These are phyloP conservation scores for Ctenopoma kingsleyae DNA, from an alignment of 2,797 vertebrate genomes.

Conservation along the genomic window DNA sequence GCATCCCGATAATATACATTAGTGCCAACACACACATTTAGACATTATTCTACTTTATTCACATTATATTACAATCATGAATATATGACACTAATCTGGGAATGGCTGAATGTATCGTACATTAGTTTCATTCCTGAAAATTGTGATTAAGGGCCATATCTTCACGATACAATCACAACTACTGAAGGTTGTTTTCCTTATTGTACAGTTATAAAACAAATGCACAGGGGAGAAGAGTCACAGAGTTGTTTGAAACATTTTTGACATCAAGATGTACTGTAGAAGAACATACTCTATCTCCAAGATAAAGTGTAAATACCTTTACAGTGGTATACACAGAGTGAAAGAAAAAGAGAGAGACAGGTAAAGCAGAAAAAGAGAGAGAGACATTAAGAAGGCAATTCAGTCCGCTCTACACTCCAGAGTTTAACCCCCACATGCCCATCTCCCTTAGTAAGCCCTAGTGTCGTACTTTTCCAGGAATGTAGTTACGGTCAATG, in stretches of 20 bases:
- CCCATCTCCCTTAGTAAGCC: constrained; percentile 65
- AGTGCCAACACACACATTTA: constrained; percentile 46
- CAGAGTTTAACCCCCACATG: constrained; percentile 44
- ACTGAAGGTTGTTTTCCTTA: constrained; percentile 27
- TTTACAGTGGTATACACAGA: constrained; percentile 51
- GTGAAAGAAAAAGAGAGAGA: constrained; percentile 62
- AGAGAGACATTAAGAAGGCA: constrained; percentile 47
- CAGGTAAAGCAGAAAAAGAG: constrained; percentile 36
- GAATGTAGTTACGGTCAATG: constrained; percentile 95
- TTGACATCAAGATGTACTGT: constrained; percentile 34
- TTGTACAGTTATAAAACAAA: constrained; percentile 65
- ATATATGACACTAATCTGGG: constrained; percentile 43
- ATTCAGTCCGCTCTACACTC: constrained; percentile 43
- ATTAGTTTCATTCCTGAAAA: constrained; percentile 31
- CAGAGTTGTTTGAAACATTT: constrained; percentile 33
- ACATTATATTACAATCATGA: constrained; percentile 73
- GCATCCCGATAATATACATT: constrained; percentile 53
- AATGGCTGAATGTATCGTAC: constrained; percentile 32
- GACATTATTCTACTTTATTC: constrained; percentile 74
- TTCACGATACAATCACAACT: constrained; percentile 40
- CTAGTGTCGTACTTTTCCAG: constrained; percentile 99
- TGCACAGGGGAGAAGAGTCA: constrained; percentile 38
- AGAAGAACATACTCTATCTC: constrained; percentile 34
- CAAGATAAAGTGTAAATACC: constrained; percentile 34
- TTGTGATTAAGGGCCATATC: constrained; percentile 40